A percentile compares a stretch with the other conserved stretches of the same genome.
Conservation (phyloP, 1,140 invertebrate genomes). For the Macrobrachium nipponense region DNA sequence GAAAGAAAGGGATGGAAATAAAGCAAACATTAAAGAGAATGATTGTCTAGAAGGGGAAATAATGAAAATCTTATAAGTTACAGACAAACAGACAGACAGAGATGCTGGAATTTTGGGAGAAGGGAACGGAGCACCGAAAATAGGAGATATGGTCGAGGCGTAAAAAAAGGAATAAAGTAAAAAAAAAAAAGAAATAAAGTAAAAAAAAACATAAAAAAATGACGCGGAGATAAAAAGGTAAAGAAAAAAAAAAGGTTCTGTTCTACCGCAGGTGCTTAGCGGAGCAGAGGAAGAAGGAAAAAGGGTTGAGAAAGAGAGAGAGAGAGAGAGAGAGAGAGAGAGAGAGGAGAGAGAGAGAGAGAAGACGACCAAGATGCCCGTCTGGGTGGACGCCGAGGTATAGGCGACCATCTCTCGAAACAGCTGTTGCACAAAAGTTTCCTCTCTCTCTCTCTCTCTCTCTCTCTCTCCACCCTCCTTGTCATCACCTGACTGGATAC, state of each 20-base stretch:
- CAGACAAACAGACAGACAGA: background rate
- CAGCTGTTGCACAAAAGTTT: background rate
- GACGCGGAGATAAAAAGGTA: too few species aligned
- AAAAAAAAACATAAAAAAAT: too few species aligned
- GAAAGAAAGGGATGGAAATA: background rate
- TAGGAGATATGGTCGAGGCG: background rate
- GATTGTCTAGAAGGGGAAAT: constrained; percentile 7
- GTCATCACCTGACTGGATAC: background rate
- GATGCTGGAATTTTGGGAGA: background rate
- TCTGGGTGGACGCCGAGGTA: too few species aligned
- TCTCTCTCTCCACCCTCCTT: too few species aligned
- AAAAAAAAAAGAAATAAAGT: background rate
- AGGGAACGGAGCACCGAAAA: background rate
- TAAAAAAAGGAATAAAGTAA: constrained; percentile 9
- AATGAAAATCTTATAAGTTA: constrained; percentile 11
- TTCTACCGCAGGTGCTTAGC: too few species aligned
- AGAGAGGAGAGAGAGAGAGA: constrained; percentile 33
- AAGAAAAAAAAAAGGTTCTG: too few species aligned
- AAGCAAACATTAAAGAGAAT: background rate
- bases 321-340: constrained; percentile 33
- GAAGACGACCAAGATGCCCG: constrained; percentile 11
- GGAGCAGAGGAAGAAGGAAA: constrained; percentile 5
- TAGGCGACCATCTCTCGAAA: background rate
- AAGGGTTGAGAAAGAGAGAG: constrained; percentile 17
- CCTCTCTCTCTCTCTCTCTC: constrained; percentile 20